Percentiles rank a stretch among this genome's conserved stretches.
Evolutionary conservation across 2,797 vertebrate species (phyloP).

Genomic region (Siniperca obscura): DNA sequence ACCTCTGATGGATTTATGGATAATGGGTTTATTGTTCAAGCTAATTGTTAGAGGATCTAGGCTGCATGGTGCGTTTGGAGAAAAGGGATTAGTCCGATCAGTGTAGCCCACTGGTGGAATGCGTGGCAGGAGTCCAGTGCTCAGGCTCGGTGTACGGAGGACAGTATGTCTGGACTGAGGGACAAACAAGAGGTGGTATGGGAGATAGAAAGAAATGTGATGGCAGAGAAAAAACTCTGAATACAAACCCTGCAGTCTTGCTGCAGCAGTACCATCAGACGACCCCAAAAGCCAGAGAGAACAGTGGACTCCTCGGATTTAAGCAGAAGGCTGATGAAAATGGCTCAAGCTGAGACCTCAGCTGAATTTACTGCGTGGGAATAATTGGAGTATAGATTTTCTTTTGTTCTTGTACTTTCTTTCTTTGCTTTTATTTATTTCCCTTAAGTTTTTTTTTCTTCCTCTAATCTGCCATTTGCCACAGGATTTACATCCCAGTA

Average conservation of each 20-base stretch:
- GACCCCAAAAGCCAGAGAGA: slow-evolving; percentile 14
- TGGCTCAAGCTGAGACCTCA: slow-evolving; percentile 33
- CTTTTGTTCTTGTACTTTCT: slow-evolving; percentile 65
- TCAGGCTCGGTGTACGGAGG: slow-evolving; percentile 35
- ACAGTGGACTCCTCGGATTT: slow-evolving; percentile 8
- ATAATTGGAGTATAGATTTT: slow-evolving; percentile 71
- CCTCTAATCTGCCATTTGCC: slow-evolving; percentile 78
- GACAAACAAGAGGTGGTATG: slow-evolving; percentile 30
- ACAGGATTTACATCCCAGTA: slow-evolving; percentile 82
- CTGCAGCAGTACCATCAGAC: slow-evolving; percentile 24
- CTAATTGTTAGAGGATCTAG: slow-evolving; percentile 76
- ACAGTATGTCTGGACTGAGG: slow-evolving; percentile 36
- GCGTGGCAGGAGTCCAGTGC: slow-evolving; percentile 63
- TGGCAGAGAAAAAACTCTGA: slow-evolving; percentile 12
- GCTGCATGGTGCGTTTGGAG: slow-evolving; percentile 55
- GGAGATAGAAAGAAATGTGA: slow-evolving; percentile 37
- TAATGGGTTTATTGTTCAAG: slow-evolving; percentile 74
- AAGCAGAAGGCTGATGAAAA: slow-evolving; percentile 42
- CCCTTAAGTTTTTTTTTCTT: slow-evolving; percentile 41
- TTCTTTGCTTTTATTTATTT: slow-evolving; percentile 69
- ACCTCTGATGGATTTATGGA: slow-evolving; percentile 74
- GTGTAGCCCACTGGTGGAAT: slow-evolving; percentile 59
- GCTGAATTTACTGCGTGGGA: slow-evolving; percentile 66
- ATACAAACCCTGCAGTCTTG: slow-evolving; percentile 8
- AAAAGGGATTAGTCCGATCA: slow-evolving; percentile 71